Percentiles rank a stretch among this genome's conserved stretches.
phyloP scores from a whole-genome alignment of 2,113 vertebrate species.

The Gymnocephalus cernua region DNA sequence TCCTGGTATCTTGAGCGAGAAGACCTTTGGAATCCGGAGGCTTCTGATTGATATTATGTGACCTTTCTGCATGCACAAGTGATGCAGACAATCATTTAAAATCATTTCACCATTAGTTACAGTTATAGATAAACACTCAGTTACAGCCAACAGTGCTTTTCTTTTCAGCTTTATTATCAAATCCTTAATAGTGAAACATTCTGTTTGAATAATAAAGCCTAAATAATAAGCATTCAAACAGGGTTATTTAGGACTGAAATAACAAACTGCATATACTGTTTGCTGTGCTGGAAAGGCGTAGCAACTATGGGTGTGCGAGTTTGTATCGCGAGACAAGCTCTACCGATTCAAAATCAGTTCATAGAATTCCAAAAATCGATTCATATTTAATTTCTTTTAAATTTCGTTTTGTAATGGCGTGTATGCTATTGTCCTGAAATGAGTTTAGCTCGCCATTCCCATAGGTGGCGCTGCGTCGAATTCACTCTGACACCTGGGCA shows the following conservation, averaged over 20 bases:
- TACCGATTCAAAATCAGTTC: too few species aligned
- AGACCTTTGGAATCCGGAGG: constrained; percentile 63
- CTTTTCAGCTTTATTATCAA: not conserved
- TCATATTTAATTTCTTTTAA: too few species aligned
- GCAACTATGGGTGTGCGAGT: too few species aligned
- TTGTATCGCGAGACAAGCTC: too few species aligned
- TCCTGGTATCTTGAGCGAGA: constrained; percentile 61
- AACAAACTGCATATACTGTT: not conserved
- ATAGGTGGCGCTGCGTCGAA: too few species aligned
- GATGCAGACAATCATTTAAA: constrained; percentile 29
- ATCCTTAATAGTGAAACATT: not conserved
- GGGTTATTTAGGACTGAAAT: not conserved
- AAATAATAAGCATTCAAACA: not conserved
- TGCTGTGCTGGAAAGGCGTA: not conserved
- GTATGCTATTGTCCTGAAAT: too few species aligned
- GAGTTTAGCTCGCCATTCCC: too few species aligned
- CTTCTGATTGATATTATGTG: constrained; percentile 60
- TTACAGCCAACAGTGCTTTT: not conserved
- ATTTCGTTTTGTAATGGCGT: too few species aligned
- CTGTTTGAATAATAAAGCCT: not conserved
- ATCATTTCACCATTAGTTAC: not conserved
- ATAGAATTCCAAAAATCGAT: too few species aligned
- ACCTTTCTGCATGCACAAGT: constrained; percentile 43
- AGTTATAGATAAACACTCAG: not conserved
- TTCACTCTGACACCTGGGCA: too few species aligned